Conservation (phyloP, 2,888 invertebrate species). For the Sipha maydis region DNA sequence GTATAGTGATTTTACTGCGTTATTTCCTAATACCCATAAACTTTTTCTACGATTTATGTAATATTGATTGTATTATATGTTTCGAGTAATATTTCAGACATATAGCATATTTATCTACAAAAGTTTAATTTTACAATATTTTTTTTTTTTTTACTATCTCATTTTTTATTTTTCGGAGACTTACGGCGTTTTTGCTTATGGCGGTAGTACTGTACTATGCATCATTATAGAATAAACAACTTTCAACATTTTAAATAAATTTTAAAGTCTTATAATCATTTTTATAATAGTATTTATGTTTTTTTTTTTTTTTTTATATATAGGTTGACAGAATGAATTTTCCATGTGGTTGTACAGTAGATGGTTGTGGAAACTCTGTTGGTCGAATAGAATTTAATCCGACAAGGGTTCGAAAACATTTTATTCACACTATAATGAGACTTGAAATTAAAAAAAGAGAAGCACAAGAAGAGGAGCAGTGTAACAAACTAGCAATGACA, state of each 20-base stretch:
- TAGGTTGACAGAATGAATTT: constrained; percentile 93
- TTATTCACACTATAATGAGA: constrained; percentile 95
- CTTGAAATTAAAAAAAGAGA: constrained; percentile 84
- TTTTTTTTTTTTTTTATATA: constrained; percentile 10
- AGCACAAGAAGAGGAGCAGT: constrained; percentile 70
- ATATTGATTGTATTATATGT: too few relatives aligned
- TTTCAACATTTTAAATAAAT: not conserved
- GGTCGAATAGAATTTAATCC: constrained; percentile 98
- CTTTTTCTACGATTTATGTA: too few relatives aligned
- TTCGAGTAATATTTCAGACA: too few relatives aligned
- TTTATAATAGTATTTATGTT: not conserved
- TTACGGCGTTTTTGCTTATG: too few relatives aligned
- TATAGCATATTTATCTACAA: too few relatives aligned
- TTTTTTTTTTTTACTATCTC: too few relatives aligned
- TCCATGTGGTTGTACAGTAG: constrained; percentile 95
- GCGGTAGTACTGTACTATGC: too few relatives aligned
- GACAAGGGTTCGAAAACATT: constrained; percentile 93
- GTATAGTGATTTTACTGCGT: too few relatives aligned
- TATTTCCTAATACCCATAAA: too few relatives aligned
- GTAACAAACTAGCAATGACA: constrained; percentile 59
- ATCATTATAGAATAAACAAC: not conserved
- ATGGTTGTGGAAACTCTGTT: constrained; percentile 90
- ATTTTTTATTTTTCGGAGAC: too few relatives aligned
- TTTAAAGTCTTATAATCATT: not conserved
- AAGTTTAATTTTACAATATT: too few relatives aligned